Evolutionary conservation across 1,140 invertebrate species (phyloP), one percentile per base, ranked within the genome.

Genomic region (Oncopeltus fasciatus): DNA sequence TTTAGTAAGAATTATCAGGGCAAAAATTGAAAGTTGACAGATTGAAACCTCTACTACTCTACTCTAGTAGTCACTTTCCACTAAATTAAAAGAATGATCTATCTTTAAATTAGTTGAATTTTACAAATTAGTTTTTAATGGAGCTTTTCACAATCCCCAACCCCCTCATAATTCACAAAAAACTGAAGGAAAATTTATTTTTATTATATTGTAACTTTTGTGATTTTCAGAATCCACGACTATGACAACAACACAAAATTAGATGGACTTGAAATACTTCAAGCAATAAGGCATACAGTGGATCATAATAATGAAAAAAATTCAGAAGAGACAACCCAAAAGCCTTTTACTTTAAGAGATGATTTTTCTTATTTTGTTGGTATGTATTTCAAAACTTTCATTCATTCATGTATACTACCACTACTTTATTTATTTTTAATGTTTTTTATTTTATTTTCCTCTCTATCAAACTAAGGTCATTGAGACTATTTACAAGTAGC

Each of bases 201-300:
- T n/a, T n/a, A n/a, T n/a, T n/a, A n/a, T 44, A 44, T 14, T 51
- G n/a, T 24, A 51, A 21, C 20, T 51, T 1, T 2, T 27, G 1
- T 53, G 49, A n/a, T n/a, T 53, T 53, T 8, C 67, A 87, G 86
- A 68, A 72, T 86, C 12, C 89, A 92, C 67, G 89, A 92, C 69
- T 82, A 82, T 66, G 87, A 91, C 68, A 85, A 83, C 67, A 89
- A 92, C 70, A 83, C 79, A 1, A 84, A 83, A 70, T 74, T 91
- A 57, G 89, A 92, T 72, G 88, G 88, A 11, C 72, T 90, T 51
- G 88, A 92, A 76, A 79, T 91, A 64, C 71, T 90, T 38, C 71
- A 74, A 43, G 78, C 78, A 0, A 73, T 76, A 51, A 72, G 69
- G 2, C 77, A 81, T 65, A 72, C 76, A 18, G 59, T 74, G 20